These are phyloP conservation scores for Lindbergichthys nudifrons DNA, from an alignment of 2,797 vertebrate genomes.

Conservation along the genomic window DNA sequence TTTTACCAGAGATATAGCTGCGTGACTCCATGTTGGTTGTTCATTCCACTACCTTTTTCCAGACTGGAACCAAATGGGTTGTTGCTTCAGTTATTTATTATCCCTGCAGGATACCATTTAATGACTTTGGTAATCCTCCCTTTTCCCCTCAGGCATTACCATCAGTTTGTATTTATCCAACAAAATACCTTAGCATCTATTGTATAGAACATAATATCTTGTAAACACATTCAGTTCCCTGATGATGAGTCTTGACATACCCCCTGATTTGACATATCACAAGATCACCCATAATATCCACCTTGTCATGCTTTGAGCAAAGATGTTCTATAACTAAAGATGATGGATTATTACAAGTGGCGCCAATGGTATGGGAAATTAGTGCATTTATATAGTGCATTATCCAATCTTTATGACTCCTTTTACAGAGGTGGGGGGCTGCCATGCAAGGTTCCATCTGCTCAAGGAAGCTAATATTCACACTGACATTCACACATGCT, in stretches of 20 bases:
- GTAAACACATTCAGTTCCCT: neutral
- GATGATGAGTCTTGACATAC: neutral
- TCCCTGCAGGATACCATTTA: neutral
- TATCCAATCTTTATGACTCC: too few relatives aligned
- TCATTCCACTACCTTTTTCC: neutral
- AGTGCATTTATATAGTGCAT: too few relatives aligned
- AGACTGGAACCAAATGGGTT: neutral
- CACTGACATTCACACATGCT: too few relatives aligned
- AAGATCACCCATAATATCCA: too few relatives aligned
- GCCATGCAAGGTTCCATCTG: too few relatives aligned
- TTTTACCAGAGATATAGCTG: neutral
- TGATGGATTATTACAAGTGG: too few relatives aligned
- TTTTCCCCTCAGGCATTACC: neutral
- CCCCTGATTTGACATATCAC: neutral
- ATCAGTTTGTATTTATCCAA: neutral
- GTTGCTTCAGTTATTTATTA: neutral
- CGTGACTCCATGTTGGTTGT: neutral
- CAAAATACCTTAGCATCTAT: conserved; percentile 2
- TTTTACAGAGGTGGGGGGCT: too few relatives aligned
- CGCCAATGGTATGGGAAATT: too few relatives aligned
- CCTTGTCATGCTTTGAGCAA: too few relatives aligned
- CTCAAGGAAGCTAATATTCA: too few relatives aligned
- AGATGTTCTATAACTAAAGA: too few relatives aligned
- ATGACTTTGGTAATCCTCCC: neutral
- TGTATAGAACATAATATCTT: neutral